Conservation (phyloP, 2,888 invertebrate species). For the Entomobrya proxima region DNA sequence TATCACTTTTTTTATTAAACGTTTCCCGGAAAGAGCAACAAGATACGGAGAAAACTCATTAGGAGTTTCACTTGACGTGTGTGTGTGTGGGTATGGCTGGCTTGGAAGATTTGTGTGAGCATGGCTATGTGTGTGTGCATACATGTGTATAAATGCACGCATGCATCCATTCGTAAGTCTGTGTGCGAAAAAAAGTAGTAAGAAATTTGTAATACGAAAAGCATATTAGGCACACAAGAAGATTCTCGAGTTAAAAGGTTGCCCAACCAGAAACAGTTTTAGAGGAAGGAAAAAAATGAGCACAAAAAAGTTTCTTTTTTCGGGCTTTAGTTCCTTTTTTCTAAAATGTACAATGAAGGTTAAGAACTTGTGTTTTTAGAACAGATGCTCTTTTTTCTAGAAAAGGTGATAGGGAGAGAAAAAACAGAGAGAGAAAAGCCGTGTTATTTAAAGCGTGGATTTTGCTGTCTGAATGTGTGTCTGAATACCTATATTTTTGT, state of each 20-base stretch:
- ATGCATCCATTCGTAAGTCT: slow-evolving; percentile 17
- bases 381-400: slow-evolving; percentile 38
- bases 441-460: background rate
- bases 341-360: background rate
- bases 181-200: slow-evolving; percentile 9
- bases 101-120: slow-evolving; percentile 36
- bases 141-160: slow-evolving; percentile 11
- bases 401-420: background rate
- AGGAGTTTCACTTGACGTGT: slow-evolving; percentile 54
- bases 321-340: background rate
- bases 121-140: background rate
- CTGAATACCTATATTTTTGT: background rate
- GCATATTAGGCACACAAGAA: background rate
- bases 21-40: slow-evolving; percentile 59
- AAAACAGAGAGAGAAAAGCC: background rate
- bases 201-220: slow-evolving; percentile 9
- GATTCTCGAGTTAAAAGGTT: slow-evolving; percentile 49
- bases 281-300: background rate
- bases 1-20: slow-evolving; percentile 3
- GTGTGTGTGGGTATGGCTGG: slow-evolving; percentile 9
- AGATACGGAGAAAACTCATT: slow-evolving; percentile 67
- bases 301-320: slow-evolving; percentile 20
- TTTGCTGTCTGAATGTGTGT: background rate
- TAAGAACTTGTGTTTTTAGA: slow-evolving; percentile 31
- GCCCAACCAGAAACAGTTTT: slow-evolving; percentile 28